Evolutionary conservation across 2,113 vertebrate species (phyloP).

Genomic region (Lota lota): DNA sequence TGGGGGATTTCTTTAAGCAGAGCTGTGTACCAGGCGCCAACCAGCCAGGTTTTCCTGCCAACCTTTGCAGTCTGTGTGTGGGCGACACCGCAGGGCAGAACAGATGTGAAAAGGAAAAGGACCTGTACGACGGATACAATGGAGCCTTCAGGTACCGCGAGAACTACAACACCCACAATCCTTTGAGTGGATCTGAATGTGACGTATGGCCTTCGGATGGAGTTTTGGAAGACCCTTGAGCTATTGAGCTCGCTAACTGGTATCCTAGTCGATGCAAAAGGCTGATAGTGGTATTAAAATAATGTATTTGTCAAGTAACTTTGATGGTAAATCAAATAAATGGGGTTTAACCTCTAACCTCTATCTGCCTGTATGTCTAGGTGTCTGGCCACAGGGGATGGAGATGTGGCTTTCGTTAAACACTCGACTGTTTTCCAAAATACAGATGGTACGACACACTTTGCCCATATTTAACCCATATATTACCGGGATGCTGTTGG

Average conservation of each 20-base stretch:
- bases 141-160: slow-evolving; percentile 87
- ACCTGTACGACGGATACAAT: slow-evolving; percentile 80
- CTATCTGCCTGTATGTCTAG: slow-evolving; percentile 56
- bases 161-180: background rate
- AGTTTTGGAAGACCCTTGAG: no score
- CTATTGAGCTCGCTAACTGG: no score
- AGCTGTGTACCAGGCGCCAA: slow-evolving; percentile 88
- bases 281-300: no score
- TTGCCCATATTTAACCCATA: no score
- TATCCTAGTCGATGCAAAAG: no score
- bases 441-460: slow-evolving; percentile 78
- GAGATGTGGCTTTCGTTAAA: slow-evolving; percentile 93
- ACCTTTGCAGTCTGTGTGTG: slow-evolving; percentile 81
- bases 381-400: slow-evolving; percentile 78
- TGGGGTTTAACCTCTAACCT: background rate
- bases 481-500: no score
- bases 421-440: slow-evolving; percentile 89
- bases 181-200: no score
- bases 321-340: no score
- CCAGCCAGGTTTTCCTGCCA: slow-evolving; percentile 71
- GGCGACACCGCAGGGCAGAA: slow-evolving; percentile 77
- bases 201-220: no score
- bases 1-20: slow-evolving; percentile 83
- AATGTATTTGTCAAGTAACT: no score
- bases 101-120: slow-evolving; percentile 82